Percentiles rank a stretch among this genome's conserved stretches.
Evolutionary conservation across 2,888 invertebrate species (phyloP).

Genomic region (Troilus luridus): DNA sequence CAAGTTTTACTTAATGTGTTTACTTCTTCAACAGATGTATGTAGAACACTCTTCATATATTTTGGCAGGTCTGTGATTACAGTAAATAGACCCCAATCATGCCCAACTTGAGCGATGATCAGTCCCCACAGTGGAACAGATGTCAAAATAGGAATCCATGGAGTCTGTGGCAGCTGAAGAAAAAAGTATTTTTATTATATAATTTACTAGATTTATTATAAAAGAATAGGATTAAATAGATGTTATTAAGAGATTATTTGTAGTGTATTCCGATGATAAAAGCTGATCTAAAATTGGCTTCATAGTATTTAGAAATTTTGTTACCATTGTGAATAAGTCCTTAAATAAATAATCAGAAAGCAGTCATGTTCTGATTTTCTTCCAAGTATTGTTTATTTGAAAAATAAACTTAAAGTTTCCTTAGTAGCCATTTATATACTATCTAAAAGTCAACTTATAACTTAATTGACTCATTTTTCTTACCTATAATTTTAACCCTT

Average conservation of each 20-base stretch:
- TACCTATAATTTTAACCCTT: too few species aligned
- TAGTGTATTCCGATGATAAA: too few species aligned
- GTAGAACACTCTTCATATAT: slow-evolving; percentile 78
- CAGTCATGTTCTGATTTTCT: background rate
- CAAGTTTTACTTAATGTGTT: background rate
- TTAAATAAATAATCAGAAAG: background rate
- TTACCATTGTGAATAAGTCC: background rate
- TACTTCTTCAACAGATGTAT: slow-evolving; percentile 75
- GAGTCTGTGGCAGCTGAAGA: slow-evolving; percentile 74
- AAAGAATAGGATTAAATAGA: too few species aligned
- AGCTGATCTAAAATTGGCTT: background rate
- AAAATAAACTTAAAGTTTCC: background rate
- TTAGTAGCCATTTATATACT: background rate
- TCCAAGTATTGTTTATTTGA: background rate
- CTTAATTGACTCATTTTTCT: too few species aligned
- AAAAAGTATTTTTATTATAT: background rate
- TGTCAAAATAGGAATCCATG: slow-evolving; percentile 79
- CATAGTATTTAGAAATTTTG: background rate
- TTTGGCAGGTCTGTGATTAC: slow-evolving; percentile 81
- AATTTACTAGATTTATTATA: background rate
- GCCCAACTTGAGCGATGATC: slow-evolving; percentile 69
- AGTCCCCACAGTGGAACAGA: slow-evolving; percentile 70
- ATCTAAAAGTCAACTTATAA: background rate
- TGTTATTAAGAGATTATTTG: too few species aligned
- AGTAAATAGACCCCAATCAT: slow-evolving; percentile 81